Evolutionary conservation across 2,888 invertebrate species (phyloP).

Genomic region (Torymus auratus): DNA sequence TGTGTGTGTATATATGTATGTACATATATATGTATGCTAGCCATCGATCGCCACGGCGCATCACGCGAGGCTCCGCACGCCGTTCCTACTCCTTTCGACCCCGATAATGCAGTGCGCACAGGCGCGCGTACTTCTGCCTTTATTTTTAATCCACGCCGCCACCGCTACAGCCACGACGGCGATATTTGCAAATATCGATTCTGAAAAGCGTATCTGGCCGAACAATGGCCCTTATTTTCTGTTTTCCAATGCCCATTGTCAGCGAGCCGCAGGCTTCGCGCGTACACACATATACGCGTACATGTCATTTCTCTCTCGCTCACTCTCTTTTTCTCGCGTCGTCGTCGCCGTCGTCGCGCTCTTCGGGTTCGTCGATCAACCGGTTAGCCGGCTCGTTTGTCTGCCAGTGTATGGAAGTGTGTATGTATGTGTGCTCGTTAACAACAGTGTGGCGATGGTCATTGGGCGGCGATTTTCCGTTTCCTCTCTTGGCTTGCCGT

Average conservation of each 20-base stretch:
- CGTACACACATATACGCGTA: constrained; percentile 42
- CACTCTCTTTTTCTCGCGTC: too few relatives aligned
- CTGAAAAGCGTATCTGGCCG: constrained; percentile 72
- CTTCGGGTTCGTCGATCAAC: not conserved
- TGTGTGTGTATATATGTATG: too few relatives aligned
- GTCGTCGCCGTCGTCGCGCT: too few relatives aligned
- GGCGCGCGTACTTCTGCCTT: constrained; percentile 62
- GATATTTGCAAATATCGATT: constrained; percentile 76
- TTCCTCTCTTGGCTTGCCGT: not conserved
- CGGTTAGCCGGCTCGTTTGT: constrained; percentile 16
- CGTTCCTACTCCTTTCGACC: too few relatives aligned
- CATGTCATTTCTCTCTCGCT: not conserved
- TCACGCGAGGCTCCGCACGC: too few relatives aligned
- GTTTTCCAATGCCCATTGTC: constrained; percentile 74
- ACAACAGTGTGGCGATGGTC: too few relatives aligned
- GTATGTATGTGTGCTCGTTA: too few relatives aligned
- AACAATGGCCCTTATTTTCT: constrained; percentile 76
- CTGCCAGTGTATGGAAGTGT: not conserved
- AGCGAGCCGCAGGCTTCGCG: constrained; percentile 56
- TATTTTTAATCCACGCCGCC: constrained; percentile 72
- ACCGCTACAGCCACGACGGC: constrained; percentile 58
- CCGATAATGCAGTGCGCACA: constrained; percentile 53
- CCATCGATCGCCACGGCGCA: too few relatives aligned
- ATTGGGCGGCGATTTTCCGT: too few relatives aligned
- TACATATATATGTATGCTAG: too few relatives aligned